Evolutionary conservation across 2,113 vertebrate genomes (phyloP).

Genomic region (Psittacara wagleri): DNA sequence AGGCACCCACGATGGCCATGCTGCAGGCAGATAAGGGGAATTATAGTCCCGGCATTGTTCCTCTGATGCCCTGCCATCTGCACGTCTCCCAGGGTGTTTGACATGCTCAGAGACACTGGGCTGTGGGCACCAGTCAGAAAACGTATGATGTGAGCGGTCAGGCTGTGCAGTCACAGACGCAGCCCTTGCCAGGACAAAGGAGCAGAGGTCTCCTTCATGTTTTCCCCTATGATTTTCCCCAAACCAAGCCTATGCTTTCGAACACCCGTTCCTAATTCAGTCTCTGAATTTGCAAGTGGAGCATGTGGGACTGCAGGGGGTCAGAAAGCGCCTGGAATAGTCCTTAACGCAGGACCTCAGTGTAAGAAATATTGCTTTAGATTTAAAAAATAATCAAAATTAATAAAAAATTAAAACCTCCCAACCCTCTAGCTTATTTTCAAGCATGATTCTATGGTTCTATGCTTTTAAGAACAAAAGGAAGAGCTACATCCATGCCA

Average conservation of each 20-base stretch:
- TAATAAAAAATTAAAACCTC: not conserved
- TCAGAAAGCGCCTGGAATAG: not conserved
- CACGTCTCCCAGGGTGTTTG: not conserved
- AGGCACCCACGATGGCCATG: not conserved
- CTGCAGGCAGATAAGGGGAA: slow-evolving; percentile 50
- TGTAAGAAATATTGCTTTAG: not conserved
- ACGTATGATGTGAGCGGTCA: not conserved
- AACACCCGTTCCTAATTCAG: not conserved
- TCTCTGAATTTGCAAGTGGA: not conserved
- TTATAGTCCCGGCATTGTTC: slow-evolving; percentile 8
- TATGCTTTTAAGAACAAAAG: not conserved
- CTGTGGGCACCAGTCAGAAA: not conserved
- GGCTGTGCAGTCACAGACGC: rapidly evolving
- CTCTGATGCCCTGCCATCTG: slow-evolving; percentile 44
- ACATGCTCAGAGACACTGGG: not conserved
- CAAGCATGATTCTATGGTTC: not conserved
- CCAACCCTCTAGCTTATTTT: not conserved
- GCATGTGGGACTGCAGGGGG: not conserved
- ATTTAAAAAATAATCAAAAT: not conserved
- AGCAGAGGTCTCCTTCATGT: rapidly evolving
- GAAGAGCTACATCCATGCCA: not conserved
- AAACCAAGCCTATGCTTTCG: not conserved
- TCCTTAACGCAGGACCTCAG: not conserved
- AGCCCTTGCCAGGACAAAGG: not conserved
- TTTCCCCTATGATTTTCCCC: not conserved